Conservation (phyloP, 2,888 invertebrate species). For the Vannuccia rotundouncinata region DNA sequence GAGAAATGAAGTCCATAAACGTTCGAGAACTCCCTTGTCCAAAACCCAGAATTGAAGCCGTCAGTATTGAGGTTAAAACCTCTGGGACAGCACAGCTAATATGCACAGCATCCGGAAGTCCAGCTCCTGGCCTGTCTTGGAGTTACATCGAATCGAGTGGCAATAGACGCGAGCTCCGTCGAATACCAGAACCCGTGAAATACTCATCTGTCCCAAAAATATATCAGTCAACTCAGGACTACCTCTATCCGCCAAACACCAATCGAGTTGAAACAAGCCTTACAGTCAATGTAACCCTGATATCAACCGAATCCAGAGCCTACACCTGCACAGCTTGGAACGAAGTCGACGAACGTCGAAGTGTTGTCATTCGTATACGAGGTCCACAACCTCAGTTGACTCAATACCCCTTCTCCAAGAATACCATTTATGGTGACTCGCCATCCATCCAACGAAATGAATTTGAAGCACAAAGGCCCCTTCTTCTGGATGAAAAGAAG, state of each 20-base stretch:
- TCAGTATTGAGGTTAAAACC: neutral
- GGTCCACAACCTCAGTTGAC: neutral
- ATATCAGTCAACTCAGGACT: neutral
- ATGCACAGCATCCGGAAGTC: conserved; percentile 12
- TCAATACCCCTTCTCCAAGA: neutral
- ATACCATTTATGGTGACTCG: no score
- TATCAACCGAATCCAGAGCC: neutral
- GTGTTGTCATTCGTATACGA: conserved; percentile 4
- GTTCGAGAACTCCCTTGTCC: neutral
- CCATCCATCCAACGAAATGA: neutral
- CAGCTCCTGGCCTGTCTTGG: conserved; percentile 25
- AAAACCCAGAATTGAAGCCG: neutral
- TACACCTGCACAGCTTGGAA: conserved; percentile 32
- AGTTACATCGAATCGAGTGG: conserved; percentile 27
- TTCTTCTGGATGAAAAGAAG: neutral
- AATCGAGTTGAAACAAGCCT: neutral
- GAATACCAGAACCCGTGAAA: neutral
- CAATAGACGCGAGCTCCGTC: conserved; percentile 1
- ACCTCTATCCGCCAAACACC: neutral
- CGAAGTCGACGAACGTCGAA: neutral
- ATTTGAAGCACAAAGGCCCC: neutral
- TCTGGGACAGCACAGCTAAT: conserved; percentile 12
- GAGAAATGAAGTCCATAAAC: neutral
- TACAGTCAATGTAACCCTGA: conserved; percentile 8
- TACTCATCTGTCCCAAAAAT: neutral